Conservation (phyloP, 1,140 invertebrate species). For the Globodera ellingtonae region DNA sequence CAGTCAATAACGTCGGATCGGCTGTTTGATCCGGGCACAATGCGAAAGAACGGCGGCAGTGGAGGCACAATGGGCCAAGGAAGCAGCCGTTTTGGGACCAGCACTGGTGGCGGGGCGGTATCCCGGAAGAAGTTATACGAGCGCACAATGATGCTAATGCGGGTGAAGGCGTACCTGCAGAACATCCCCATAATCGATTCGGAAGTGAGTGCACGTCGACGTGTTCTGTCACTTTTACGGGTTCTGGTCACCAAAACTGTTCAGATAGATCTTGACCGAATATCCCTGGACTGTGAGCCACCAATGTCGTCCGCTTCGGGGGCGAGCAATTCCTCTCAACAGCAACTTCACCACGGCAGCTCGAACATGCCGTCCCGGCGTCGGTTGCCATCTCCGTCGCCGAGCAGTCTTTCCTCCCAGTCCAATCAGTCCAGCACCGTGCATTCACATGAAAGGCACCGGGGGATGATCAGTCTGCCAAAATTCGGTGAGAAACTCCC, state of each 20-base stretch:
- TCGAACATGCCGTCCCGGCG: constrained; percentile 73
- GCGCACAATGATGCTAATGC: constrained; percentile 87
- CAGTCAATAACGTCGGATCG: constrained; percentile 29
- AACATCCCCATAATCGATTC: constrained; percentile 88
- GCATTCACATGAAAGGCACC: constrained; percentile 51
- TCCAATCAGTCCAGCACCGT: constrained; percentile 70
- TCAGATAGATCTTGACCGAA: constrained; percentile 77
- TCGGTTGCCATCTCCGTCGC: constrained; percentile 83
- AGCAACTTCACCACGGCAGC: constrained; percentile 41
- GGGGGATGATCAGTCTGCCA: constrained; percentile 52
- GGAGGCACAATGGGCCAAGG: neutral
- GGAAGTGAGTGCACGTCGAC: constrained; percentile 69
- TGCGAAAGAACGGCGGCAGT: constrained; percentile 20
- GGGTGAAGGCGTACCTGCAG: constrained; percentile 90
- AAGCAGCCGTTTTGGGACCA: constrained; percentile 16
- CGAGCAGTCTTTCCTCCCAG: constrained; percentile 76
- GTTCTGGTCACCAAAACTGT: neutral
- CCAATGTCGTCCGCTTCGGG: constrained; percentile 22
- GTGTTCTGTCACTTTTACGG: neutral
- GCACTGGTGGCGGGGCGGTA: constrained; percentile 39
- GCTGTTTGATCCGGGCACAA: constrained; percentile 19
- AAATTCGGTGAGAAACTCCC: constrained; percentile 72
- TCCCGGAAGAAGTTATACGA: constrained; percentile 63
- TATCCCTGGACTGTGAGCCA: constrained; percentile 87
- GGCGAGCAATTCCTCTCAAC: constrained; percentile 26